phyloP scores from a whole-genome alignment of 2,113 vertebrate genomes.

The Macrotus californicus region DNA sequence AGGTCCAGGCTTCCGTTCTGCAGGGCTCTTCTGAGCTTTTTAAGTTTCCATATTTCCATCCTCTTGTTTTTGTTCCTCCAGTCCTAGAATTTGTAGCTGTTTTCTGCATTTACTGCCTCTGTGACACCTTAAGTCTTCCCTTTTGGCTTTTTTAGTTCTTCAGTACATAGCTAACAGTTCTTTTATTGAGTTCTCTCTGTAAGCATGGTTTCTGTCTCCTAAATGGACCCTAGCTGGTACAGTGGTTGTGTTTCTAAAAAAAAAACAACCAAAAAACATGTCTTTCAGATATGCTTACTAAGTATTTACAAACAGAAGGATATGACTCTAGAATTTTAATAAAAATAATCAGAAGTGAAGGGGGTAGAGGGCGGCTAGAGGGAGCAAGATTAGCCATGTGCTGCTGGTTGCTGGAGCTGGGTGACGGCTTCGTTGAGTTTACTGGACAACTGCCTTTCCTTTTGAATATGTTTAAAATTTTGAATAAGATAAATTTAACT shows the following conservation, averaged over 20 bases:
- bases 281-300: background rate
- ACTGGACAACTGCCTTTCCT: background rate
- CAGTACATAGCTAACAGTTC: background rate
- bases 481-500: background rate
- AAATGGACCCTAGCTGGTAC: background rate
- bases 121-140: background rate
- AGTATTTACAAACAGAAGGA: background rate
- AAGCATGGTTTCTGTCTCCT: background rate
- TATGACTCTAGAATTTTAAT: background rate
- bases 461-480: constrained; percentile 18
- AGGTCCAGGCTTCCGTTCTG: background rate
- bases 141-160: background rate
- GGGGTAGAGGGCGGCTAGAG: background rate
- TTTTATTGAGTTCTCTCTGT: background rate
- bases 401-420: background rate
- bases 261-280: background rate
- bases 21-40: background rate
- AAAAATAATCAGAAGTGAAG: background rate
- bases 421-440: background rate
- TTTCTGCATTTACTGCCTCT: background rate
- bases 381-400: background rate
- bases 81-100: background rate
- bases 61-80: background rate
- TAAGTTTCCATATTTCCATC: background rate
- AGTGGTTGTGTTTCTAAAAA: background rate